Percentiles rank a stretch among this genome's conserved stretches.
These are phyloP conservation scores for Disparrhopalites patrizii DNA, from an alignment of 2,888 invertebrate species.

Conservation along the genomic window DNA sequence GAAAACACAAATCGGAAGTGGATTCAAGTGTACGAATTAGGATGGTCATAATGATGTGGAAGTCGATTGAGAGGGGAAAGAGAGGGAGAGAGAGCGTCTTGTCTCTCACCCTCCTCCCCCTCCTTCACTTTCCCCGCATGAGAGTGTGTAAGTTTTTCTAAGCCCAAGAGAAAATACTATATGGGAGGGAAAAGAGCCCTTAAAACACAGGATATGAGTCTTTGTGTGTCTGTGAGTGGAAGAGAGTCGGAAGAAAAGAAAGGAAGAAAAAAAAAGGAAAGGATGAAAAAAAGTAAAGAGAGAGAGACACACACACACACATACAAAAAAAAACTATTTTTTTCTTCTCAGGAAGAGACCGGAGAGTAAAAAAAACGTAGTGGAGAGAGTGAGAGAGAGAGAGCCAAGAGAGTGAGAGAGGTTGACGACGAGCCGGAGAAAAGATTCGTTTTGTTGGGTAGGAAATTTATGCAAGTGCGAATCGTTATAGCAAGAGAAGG, in stretches of 20 bases:
- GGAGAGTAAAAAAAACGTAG: constrained; percentile 3
- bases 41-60: constrained; percentile 36
- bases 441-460: constrained; percentile 38
- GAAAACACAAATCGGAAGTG: constrained; percentile 31
- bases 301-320: constrained; percentile 8
- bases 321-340: constrained; percentile 3
- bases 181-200: too few species aligned
- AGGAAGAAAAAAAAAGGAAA: constrained; percentile 1
- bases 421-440: constrained; percentile 19
- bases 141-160: too few species aligned
- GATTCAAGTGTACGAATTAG: constrained; percentile 25
- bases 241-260: constrained; percentile 1
- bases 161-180: too few species aligned
- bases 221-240: too few species aligned
- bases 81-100: constrained; percentile 7
- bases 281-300: constrained; percentile 1
- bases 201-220: too few species aligned
- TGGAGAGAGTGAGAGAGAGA: constrained; percentile 15
- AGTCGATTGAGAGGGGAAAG: constrained; percentile 29
- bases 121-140: too few species aligned
- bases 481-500: constrained; percentile 36
- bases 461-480: constrained; percentile 44
- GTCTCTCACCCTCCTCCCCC: too few species aligned
- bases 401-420: constrained; percentile 9
- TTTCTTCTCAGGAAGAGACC: too few species aligned